Evolutionary conservation across 2,113 vertebrate species (phyloP).

Genomic region (Gadus macrocephalus): DNA sequence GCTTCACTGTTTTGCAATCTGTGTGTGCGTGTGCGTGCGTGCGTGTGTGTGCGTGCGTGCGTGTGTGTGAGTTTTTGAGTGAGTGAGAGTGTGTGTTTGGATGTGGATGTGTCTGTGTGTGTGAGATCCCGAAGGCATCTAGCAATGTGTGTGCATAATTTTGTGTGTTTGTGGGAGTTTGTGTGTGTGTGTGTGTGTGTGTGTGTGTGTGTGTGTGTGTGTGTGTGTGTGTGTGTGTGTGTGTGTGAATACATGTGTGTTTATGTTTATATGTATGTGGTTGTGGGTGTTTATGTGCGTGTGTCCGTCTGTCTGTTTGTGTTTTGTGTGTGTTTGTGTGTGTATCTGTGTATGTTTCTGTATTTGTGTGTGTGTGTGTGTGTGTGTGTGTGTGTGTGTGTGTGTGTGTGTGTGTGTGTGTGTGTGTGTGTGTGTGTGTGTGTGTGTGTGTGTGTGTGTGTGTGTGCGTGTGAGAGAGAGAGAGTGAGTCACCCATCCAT

Average conservation of each 20-base stretch:
- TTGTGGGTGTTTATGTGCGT: slow-evolving; percentile 10
- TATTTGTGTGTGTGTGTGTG: slow-evolving; percentile 33
- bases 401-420: slow-evolving; percentile 43
- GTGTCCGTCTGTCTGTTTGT: slow-evolving; percentile 25
- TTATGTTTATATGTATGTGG: slow-evolving; percentile 49
- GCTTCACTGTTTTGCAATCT: background rate
- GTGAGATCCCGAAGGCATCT: background rate
- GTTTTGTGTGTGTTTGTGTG: slow-evolving; percentile 38
- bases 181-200: slow-evolving; percentile 5
- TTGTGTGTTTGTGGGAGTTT: slow-evolving; percentile 51
- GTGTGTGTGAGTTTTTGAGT: slow-evolving; percentile 23
- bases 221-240: background rate
- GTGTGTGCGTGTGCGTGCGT: slow-evolving; percentile 28
- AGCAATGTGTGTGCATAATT: no score
- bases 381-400: slow-evolving; percentile 57
- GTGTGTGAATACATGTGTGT: background rate
- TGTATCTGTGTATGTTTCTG: slow-evolving; percentile 36
- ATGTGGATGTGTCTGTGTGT: background rate
- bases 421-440: slow-evolving; percentile 12
- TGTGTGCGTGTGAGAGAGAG: slow-evolving; percentile 63
- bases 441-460: slow-evolving; percentile 15
- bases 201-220: slow-evolving; percentile 59
- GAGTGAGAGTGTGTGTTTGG: background rate
- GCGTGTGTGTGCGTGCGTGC: slow-evolving; percentile 28
- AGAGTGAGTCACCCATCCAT: slow-evolving; percentile 61